Evolutionary conservation across 2,113 vertebrate species (phyloP).

Genomic region (Sebastes schlegelii): DNA sequence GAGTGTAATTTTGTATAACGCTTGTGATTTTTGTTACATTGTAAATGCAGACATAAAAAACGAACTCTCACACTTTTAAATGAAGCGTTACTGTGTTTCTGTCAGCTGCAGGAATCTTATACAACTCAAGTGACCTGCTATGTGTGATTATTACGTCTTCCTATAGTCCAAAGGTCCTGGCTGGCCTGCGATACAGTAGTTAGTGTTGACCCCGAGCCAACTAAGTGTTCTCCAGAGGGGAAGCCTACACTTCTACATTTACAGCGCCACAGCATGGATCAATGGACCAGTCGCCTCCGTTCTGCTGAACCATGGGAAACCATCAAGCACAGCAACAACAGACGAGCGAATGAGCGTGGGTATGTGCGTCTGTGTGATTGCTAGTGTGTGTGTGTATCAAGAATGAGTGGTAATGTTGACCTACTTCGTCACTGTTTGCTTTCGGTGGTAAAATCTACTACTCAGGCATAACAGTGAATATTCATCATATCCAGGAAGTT

Average conservation of each 20-base stretch:
- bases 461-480: neutral
- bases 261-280: slow-evolving; percentile 68
- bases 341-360: slow-evolving; percentile 34
- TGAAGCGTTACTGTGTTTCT: neutral
- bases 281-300: slow-evolving; percentile 74
- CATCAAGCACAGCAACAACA: slow-evolving; percentile 54
- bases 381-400: slow-evolving; percentile 14
- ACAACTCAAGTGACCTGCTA: slow-evolving; percentile 6
- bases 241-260: slow-evolving; percentile 60
- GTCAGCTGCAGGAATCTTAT: slow-evolving; percentile 1
- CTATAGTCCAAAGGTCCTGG: slow-evolving; percentile 41
- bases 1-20: neutral
- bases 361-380: neutral
- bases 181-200: slow-evolving; percentile 31
- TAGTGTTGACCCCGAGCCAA: slow-evolving; percentile 39
- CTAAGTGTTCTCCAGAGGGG: slow-evolving; percentile 51
- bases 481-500: neutral
- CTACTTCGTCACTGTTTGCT: slow-evolving; percentile 44
- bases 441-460: neutral
- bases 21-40: neutral
- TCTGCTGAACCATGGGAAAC: slow-evolving; percentile 79
- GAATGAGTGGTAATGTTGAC: slow-evolving; percentile 46
- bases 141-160: slow-evolving; percentile 13
- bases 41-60: neutral
- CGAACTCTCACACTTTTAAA: neutral